Conservation (phyloP, 2,113 vertebrate species). For the Eleginops maclovinus region DNA sequence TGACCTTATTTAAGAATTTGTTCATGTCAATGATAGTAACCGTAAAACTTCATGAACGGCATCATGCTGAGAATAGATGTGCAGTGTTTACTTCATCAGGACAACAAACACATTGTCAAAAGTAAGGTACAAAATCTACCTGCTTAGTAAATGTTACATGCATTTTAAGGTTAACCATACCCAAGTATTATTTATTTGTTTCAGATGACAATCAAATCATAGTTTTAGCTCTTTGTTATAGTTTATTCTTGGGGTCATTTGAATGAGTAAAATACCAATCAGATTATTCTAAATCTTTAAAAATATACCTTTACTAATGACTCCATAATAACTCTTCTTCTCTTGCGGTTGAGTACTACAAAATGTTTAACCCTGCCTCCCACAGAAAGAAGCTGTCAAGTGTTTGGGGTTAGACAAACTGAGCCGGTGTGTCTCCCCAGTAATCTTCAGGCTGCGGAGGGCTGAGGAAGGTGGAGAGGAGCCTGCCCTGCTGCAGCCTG, state of each 20-base stretch:
- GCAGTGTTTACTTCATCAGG: not conserved
- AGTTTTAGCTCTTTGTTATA: too few species aligned
- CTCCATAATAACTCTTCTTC: slow-evolving; percentile 12
- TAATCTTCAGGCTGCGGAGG: slow-evolving; percentile 65
- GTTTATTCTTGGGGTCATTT: too few species aligned
- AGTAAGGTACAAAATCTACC: too few species aligned
- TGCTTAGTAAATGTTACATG: not conserved
- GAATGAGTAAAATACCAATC: not conserved
- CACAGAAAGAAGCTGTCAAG: slow-evolving; percentile 43
- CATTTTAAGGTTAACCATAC: not conserved
- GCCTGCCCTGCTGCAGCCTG: slow-evolving; percentile 45
- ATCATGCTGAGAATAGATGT: not conserved
- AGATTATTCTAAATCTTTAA: not conserved
- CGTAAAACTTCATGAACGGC: not conserved
- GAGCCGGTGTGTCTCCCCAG: slow-evolving; percentile 65
- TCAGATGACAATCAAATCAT: too few species aligned
- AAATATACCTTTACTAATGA: not conserved
- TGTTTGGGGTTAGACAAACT: slow-evolving; percentile 50
- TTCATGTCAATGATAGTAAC: not conserved
- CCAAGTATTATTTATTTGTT: too few species aligned
- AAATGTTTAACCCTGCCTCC: slow-evolving; percentile 23
- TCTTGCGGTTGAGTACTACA: slow-evolving; percentile 8
- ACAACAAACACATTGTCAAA: not conserved
- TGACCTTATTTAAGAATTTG: not conserved
- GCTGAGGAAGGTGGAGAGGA: slow-evolving; percentile 43